Percentiles rank a stretch among this genome's conserved stretches.
phyloP scores from a whole-genome alignment of 2,797 vertebrate species.

The Parauchenoglanis ngamensis region DNA sequence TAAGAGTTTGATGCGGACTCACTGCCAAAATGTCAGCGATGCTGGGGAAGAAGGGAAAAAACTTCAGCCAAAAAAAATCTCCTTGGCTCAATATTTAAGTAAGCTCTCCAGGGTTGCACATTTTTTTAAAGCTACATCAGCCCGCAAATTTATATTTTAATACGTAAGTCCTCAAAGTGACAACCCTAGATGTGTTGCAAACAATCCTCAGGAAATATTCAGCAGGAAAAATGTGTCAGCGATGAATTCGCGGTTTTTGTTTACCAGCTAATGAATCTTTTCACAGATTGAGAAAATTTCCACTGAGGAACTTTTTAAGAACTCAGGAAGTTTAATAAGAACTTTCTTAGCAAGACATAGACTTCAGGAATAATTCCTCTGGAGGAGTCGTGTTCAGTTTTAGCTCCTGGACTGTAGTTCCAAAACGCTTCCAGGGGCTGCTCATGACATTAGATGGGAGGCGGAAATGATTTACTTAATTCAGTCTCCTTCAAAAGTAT shows the following conservation, averaged over 20 bases:
- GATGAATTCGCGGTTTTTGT: neutral
- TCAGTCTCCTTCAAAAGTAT: neutral
- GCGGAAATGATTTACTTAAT: neutral
- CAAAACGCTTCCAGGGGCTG: neutral
- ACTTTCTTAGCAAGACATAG: neutral
- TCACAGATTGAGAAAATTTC: neutral
- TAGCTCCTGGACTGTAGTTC: neutral
- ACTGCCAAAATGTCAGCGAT: conserved; percentile 71
- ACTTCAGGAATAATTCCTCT: neutral
- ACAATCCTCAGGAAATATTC: neutral
- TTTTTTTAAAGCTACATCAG: conserved; percentile 65
- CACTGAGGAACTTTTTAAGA: neutral
- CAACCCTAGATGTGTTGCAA: conserved; percentile 12
- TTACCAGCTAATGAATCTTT: neutral
- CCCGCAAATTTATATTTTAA: conserved; percentile 12
- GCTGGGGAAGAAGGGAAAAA: conserved; percentile 57
- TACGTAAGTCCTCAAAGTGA: neutral
- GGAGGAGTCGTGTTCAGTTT: neutral
- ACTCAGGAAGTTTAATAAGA: neutral
- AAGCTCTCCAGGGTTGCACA: conserved; percentile 64
- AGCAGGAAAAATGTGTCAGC: neutral
- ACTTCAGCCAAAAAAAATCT: conserved; percentile 57
- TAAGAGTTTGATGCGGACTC: conserved; percentile 71
- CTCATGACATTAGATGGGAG: neutral
- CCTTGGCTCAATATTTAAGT: conserved; percentile 78